A percentile compares a stretch with the other conserved stretches of the same genome.
Conservation (phyloP, 2,113 vertebrate species). For the Phyllostomus hastatus region DNA sequence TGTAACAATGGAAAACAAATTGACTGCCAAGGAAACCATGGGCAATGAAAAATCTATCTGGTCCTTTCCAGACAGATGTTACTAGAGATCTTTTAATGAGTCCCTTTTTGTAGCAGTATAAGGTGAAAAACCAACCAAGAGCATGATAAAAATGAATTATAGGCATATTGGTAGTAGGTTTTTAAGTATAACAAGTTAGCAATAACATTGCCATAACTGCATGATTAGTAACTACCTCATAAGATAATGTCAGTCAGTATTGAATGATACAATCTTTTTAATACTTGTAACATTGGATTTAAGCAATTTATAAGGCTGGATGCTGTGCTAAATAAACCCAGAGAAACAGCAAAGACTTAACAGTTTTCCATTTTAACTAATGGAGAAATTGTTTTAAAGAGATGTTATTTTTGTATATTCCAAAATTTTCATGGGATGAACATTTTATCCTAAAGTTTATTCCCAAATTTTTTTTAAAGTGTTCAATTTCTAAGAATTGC, state of each 20-base stretch:
- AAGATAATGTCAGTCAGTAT: neutral
- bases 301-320: neutral
- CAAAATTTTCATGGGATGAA: neutral
- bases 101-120: neutral
- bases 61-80: constrained; percentile 10
- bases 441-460: neutral
- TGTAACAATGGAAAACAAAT: constrained; percentile 50
- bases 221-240: neutral
- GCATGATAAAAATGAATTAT: neutral
- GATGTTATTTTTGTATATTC: neutral
- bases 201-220: neutral
- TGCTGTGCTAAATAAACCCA: neutral
- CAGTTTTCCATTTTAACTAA: neutral
- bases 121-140: constrained; percentile 26
- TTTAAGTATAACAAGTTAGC: neutral
- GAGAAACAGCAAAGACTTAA: neutral
- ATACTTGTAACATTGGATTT: neutral
- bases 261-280: neutral
- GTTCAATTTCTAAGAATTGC: neutral
- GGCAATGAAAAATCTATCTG: constrained; percentile 45
- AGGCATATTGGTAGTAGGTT: neutral
- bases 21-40: constrained; percentile 48
- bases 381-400: neutral
- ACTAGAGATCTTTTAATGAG: constrained; percentile 47
- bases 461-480: neutral